phyloP scores from a whole-genome alignment of 2,888 invertebrate species.

The Aplocera efformata region DNA sequence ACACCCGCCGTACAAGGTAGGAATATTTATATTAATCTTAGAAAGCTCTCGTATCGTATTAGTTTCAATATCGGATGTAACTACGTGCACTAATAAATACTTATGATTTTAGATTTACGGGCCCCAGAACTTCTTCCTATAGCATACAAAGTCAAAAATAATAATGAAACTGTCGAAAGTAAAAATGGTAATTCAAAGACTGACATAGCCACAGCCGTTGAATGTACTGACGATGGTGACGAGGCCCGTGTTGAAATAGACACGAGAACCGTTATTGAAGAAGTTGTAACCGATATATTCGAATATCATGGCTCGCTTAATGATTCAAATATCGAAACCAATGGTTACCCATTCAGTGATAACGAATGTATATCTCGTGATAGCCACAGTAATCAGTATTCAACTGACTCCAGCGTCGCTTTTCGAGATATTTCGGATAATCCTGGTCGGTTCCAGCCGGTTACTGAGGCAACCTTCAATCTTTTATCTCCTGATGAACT shows the following conservation, averaged over 20 bases:
- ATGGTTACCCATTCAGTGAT: conserved; percentile 21
- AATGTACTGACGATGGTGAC: conserved; percentile 4
- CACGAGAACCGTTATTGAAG: conserved; percentile 3
- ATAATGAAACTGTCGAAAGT: not conserved
- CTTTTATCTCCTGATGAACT: conserved; percentile 44
- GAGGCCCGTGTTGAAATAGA: not conserved
- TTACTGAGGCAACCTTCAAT: conserved; percentile 31
- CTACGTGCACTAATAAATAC: not conserved
- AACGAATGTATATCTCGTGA: conserved; percentile 10
- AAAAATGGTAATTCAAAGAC: conserved; percentile 3
- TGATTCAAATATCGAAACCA: conserved; percentile 14
- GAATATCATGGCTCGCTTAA: conserved; percentile 8
- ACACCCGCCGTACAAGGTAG: conserved; percentile 27
- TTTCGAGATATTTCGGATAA: conserved; percentile 25
- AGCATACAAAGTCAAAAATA: conserved; percentile 19
- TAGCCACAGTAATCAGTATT: conserved; percentile 21
- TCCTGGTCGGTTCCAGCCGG: conserved; percentile 17
- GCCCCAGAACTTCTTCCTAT: conserved; percentile 27
- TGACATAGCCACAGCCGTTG: conserved; percentile 4
- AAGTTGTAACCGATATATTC: conserved; percentile 7
- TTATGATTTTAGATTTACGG: conserved; percentile 21
- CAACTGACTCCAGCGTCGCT: conserved; percentile 29
- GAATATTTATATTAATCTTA: not conserved
- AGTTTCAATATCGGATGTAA: conserved; percentile 8
- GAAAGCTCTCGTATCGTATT: not conserved